Percentiles rank a stretch among this genome's conserved stretches.
Evolutionary conservation across 2,113 vertebrate genomes (phyloP).

Genomic region (Calypte anna): DNA sequence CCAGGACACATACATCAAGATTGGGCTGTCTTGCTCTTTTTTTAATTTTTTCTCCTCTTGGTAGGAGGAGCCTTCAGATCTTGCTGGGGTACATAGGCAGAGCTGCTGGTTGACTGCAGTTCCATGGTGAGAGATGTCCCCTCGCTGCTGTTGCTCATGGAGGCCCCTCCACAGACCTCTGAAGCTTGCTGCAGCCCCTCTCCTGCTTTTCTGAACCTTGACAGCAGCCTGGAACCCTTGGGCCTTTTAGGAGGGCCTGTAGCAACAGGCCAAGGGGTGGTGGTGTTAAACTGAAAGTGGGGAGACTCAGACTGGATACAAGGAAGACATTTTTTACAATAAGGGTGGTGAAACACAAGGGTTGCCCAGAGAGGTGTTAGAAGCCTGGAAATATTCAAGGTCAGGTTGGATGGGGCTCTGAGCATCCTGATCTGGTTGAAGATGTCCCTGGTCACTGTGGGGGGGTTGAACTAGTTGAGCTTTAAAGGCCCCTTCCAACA

Average conservation of each 20-base stretch:
- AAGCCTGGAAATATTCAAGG: not conserved
- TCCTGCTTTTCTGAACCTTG: too few species aligned
- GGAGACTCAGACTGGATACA: not conserved
- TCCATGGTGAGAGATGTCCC: too few species aligned
- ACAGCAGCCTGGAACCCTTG: not conserved
- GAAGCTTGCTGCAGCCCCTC: rapidly evolving
- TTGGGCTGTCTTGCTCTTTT: not conserved
- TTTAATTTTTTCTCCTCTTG: too few species aligned
- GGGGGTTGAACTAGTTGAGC: not conserved
- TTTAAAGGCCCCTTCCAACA: not conserved
- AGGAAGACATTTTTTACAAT: not conserved
- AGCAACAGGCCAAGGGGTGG: not conserved
- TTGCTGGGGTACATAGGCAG: not conserved
- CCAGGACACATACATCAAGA: too few species aligned
- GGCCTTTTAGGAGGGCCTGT: not conserved
- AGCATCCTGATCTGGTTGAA: not conserved
- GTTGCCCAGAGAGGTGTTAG: not conserved
- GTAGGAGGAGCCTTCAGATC: not conserved
- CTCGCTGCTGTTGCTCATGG: too few species aligned
- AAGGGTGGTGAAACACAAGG: too few species aligned
- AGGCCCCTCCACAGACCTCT: too few species aligned
- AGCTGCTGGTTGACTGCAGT: rapidly evolving
- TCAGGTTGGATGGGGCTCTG: not conserved
- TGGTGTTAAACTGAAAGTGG: not conserved
- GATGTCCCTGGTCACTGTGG: not conserved